phyloP scores from a whole-genome alignment of 2,888 invertebrate genomes.

The Meloe dianella region DNA sequence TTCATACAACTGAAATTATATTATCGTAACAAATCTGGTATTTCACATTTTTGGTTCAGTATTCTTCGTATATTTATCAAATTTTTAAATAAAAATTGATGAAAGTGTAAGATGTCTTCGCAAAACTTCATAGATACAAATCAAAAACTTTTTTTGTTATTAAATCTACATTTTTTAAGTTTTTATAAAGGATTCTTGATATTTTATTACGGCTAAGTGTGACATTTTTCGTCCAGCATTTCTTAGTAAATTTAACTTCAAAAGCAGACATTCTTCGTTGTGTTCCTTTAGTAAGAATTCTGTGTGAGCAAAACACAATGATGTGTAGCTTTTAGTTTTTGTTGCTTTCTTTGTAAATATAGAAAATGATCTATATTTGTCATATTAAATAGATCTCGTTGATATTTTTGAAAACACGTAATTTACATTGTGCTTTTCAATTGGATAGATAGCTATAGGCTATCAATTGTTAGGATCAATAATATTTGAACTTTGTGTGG shows the following conservation, averaged over 20 bases:
- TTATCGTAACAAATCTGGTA: not conserved
- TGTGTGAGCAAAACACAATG: not conserved
- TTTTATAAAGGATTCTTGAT: not conserved
- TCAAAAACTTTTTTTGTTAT: not conserved
- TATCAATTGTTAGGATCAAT: constrained; percentile 19
- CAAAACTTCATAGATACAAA: too few relatives aligned
- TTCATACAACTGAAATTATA: not conserved
- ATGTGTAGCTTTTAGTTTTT: not conserved
- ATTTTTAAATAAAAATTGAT: not conserved
- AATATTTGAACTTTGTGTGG: constrained; percentile 21
- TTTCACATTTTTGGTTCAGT: not conserved
- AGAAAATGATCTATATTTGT: not conserved
- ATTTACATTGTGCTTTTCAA: not conserved
- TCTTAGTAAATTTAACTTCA: not conserved
- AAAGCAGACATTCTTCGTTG: not conserved
- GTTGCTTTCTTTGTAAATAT: not conserved
- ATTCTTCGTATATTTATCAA: too few relatives aligned
- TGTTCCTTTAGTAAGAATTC: not conserved
- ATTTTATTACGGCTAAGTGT: not conserved
- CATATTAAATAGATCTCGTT: not conserved
- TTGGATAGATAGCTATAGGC: not conserved
- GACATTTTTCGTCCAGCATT: not conserved
- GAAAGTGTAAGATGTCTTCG: not conserved
- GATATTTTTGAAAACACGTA: not conserved
- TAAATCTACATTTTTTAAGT: not conserved